Evolutionary conservation across 2,888 invertebrate species (phyloP).

Genomic region (Phaonia tiefii): DNA sequence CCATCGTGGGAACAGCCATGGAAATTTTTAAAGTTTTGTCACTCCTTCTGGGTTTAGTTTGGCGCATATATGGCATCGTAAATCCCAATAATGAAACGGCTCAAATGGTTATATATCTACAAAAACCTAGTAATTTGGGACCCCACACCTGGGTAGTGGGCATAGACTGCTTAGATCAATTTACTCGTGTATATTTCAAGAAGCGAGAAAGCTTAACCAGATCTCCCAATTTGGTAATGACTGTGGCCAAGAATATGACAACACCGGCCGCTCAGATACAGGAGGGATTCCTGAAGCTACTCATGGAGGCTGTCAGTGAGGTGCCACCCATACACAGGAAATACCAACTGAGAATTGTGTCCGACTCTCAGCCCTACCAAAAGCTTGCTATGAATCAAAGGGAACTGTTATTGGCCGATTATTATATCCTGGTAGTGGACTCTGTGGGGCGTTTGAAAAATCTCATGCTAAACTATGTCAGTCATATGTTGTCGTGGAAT

Average conservation of each 20-base stretch:
- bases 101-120: conserved; percentile 73
- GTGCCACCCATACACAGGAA: conserved; percentile 47
- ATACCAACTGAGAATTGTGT: conserved; percentile 74
- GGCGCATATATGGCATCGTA: conserved; percentile 67
- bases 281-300: conserved; percentile 72
- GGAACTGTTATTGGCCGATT: conserved; percentile 73
- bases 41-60: conserved; percentile 23
- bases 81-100: conserved; percentile 74
- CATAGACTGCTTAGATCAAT: conserved; percentile 74
- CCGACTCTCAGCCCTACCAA: conserved; percentile 68
- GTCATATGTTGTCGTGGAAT: conserved; percentile 77
- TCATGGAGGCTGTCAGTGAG: conserved; percentile 74
- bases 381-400: conserved; percentile 56
- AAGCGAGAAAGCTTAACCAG: conserved; percentile 72
- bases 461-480: conserved; percentile 72
- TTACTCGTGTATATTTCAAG: conserved; percentile 73
- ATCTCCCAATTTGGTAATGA: conserved; percentile 75
- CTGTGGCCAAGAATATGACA: conserved; percentile 75
- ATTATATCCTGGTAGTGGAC: conserved; percentile 77
- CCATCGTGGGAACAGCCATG: conserved; percentile 11
- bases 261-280: conserved; percentile 79
- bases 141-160: conserved; percentile 75
- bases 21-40: conserved; percentile 33
- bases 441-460: conserved; percentile 69
- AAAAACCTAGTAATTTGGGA: conserved; percentile 72